phyloP scores from a whole-genome alignment of 2,113 vertebrate species.

The Ammodytes dubius region DNA sequence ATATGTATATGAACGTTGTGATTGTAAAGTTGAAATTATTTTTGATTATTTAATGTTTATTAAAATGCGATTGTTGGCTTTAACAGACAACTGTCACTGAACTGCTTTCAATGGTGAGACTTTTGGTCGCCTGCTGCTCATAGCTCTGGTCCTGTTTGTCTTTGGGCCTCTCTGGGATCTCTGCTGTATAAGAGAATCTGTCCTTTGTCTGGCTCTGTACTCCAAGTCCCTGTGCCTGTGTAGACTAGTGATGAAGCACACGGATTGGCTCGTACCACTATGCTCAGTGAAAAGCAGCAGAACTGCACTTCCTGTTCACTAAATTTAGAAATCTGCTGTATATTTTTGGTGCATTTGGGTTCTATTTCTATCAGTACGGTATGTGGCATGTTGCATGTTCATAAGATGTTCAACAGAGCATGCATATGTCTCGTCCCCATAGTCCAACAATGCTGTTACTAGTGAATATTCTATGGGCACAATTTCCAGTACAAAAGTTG shows the following conservation, averaged over 20 bases:
- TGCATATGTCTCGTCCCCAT: neutral
- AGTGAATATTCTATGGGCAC: constrained; percentile 14
- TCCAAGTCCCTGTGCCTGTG: constrained; percentile 57
- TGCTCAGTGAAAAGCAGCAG: constrained; percentile 24
- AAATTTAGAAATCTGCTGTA: neutral
- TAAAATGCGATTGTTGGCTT: neutral
- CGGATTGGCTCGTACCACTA: constrained; percentile 31
- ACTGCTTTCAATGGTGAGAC: neutral
- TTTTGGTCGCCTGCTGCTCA: constrained; percentile 26
- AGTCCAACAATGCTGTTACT: neutral
- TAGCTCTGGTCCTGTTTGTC: constrained; percentile 53
- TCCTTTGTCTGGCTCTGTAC: constrained; percentile 62
- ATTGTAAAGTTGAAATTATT: neutral
- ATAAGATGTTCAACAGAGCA: neutral
- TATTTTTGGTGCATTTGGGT: neutral
- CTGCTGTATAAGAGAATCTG: constrained; percentile 61
- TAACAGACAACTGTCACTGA: neutral
- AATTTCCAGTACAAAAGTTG: constrained; percentile 29
- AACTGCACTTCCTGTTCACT: neutral
- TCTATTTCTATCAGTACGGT: neutral
- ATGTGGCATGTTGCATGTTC: neutral
- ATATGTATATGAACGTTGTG: neutral
- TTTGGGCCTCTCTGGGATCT: constrained; percentile 39
- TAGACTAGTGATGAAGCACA: constrained; percentile 71
- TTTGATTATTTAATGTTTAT: neutral